Evolutionary conservation across 2,113 vertebrate genomes (phyloP).

Genomic region (Thermophis baileyi): DNA sequence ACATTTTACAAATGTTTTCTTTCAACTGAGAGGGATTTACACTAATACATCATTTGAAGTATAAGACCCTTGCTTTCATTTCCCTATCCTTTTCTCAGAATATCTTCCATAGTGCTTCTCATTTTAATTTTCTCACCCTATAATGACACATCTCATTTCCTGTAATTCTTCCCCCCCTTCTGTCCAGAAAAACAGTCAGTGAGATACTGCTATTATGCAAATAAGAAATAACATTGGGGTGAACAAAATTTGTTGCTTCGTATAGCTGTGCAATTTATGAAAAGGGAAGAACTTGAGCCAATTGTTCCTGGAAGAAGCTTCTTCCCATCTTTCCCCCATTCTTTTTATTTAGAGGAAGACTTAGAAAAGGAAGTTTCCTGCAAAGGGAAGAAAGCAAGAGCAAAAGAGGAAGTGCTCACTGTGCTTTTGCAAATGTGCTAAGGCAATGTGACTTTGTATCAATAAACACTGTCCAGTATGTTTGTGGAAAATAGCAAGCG

Average conservation of each 20-base stretch:
- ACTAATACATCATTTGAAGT: background rate
- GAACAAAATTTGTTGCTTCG: background rate
- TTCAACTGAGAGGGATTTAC: background rate
- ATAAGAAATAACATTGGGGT: background rate
- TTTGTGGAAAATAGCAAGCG: background rate
- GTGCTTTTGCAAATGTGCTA: background rate
- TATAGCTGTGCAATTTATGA: background rate
- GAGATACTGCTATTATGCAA: background rate
- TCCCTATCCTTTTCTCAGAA: background rate
- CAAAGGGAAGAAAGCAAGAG: background rate
- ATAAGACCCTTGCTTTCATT: background rate
- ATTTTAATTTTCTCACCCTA: background rate
- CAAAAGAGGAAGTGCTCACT: background rate
- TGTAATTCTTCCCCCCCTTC: background rate
- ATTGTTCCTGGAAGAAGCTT: background rate
- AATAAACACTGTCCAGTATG: background rate
- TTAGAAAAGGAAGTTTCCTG: background rate
- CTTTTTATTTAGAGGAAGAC: background rate
- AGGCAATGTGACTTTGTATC: background rate
- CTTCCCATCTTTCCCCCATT: background rate
- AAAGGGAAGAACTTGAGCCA: background rate
- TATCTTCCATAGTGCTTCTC: background rate
- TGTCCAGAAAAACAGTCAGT: background rate
- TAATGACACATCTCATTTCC: slow-evolving; percentile 9
- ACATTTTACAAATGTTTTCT: background rate